phyloP scores from a whole-genome alignment of 1,140 invertebrate species.

The Scaptomyza hsui region DNA sequence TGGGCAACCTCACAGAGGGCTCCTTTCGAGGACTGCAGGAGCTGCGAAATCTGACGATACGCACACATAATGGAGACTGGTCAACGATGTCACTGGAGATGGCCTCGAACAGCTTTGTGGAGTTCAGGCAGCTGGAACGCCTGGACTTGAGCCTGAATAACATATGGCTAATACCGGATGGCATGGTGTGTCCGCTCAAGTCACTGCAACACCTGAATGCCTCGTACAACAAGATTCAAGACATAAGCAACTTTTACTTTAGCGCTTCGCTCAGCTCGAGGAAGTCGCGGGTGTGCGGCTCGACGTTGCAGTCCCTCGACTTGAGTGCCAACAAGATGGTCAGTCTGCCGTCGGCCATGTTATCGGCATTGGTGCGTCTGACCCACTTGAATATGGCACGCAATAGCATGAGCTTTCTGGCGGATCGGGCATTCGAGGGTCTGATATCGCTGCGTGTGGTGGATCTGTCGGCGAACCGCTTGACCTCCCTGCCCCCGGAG shows the following conservation, averaged over 20 bases:
- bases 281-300: slow-evolving; percentile 87
- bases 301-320: slow-evolving; percentile 90
- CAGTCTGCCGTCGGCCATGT: slow-evolving; percentile 89
- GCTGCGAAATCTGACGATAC: slow-evolving; percentile 92
- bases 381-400: slow-evolving; percentile 88
- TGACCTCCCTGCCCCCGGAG: slow-evolving; percentile 92
- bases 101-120: slow-evolving; percentile 89
- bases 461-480: slow-evolving; percentile 92
- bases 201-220: slow-evolving; percentile 91
- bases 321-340: slow-evolving; percentile 93
- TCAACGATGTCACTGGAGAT: slow-evolving; percentile 92
- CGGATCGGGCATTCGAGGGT: slow-evolving; percentile 92
- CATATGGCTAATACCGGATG: slow-evolving; percentile 93
- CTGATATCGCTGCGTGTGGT: slow-evolving; percentile 90
- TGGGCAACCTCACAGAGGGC: slow-evolving; percentile 93
- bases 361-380: slow-evolving; percentile 89
- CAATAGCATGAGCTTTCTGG: slow-evolving; percentile 90
- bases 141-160: slow-evolving; percentile 95
- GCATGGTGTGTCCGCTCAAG: slow-evolving; percentile 91
- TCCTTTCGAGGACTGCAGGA: slow-evolving; percentile 92
- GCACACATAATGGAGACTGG: slow-evolving; percentile 95
- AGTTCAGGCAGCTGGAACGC: slow-evolving; percentile 89
- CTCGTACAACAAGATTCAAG: slow-evolving; percentile 91
- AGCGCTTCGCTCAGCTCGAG: slow-evolving; percentile 86
- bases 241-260: slow-evolving; percentile 91